Base-by-base conservation (phyloP, 2,888 invertebrate species). In the Sepioteuthis lessoniana region DNA sequence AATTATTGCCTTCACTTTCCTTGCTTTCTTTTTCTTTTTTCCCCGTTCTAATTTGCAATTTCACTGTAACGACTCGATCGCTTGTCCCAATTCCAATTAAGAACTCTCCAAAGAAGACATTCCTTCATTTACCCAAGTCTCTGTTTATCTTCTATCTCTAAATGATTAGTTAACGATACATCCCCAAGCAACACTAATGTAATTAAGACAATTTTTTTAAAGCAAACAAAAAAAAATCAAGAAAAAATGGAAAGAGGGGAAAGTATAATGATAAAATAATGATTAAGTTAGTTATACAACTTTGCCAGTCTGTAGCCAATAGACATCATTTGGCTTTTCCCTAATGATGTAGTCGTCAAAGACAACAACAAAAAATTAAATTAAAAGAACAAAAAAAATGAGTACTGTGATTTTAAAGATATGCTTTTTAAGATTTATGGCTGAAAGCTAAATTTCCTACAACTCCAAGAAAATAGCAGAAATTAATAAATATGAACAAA, bases 141-240 rank as follows among this genome's bases (percentile, higher is more conserved):
- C n/a, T 76, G 76, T 76, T 76, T 76, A n/a, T 76, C 76, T 8
- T 31, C 31, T 76, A 31, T 76, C 76, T 76, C 76, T 31, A 76
- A 76, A 76, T 76, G 76, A 76, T 76, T 76, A 76, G 35, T 76
- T 76, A 76, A 76, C 76, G 76, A 76, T 76, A 76, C 76, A 76
- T 76, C 76, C 76, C 16, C 76, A n/a, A 76, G 76, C 76, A 76
- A 76, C 76, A n/a, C 76, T 76, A 76, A 76, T 76, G 76, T 76
- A 76, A 76, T 76, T 76, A 76, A 76, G 76, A 76, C n/a, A 16
- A 76, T 35, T 76, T 76, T 76, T 35, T 76, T 76, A 76, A 76
- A 76, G 35, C n/a, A 35, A n/a, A n/a, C 13, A 25, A n/a, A 19
- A 76, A 76, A 76, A 35, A 13, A n/a, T n/a, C 16, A 60, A 60